A percentile compares a stretch with the other conserved stretches of the same genome.
These are phyloP conservation scores for Falco punctatus DNA, from an alignment of 2,113 vertebrate genomes.

Conservation along the genomic window DNA sequence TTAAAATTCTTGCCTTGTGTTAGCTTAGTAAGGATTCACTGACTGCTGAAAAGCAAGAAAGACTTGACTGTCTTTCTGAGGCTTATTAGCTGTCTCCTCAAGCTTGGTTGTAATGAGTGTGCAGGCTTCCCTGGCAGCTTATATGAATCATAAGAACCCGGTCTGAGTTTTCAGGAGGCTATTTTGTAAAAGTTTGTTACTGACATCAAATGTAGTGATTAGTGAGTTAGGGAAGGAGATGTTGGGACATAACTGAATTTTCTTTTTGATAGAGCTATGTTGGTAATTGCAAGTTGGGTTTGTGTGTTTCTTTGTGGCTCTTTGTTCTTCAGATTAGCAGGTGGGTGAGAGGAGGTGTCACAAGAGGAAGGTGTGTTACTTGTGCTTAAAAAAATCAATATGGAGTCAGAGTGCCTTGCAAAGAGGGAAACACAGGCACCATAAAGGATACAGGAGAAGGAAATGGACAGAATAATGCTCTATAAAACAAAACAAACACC, in stretches of 20 bases:
- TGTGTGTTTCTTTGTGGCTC: neutral
- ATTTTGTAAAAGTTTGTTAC: neutral
- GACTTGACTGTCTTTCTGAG: neutral
- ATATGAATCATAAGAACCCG: neutral
- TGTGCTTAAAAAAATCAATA: neutral
- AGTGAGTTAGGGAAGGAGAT: neutral
- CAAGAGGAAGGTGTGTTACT: neutral
- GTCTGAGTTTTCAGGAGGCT: neutral
- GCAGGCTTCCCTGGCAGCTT: neutral
- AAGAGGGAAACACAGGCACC: neutral
- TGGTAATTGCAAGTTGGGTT: neutral
- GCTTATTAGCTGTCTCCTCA: neutral
- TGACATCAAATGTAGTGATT: neutral
- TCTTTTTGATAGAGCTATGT: neutral
- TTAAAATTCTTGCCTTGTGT: neutral
- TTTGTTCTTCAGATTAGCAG: neutral
- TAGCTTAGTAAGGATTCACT: neutral
- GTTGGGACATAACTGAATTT: neutral
- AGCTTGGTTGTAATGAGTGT: neutral
- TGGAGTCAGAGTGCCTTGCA: neutral
- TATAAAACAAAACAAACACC: neutral
- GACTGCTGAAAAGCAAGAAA: neutral
- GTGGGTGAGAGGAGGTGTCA: neutral
- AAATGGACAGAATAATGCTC: neutral
- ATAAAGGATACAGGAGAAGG: neutral